Evolutionary conservation across 2,888 invertebrate genomes (phyloP), one percentile per base, ranked within the genome.

Genomic region (Eumerus sabulonum): DNA sequence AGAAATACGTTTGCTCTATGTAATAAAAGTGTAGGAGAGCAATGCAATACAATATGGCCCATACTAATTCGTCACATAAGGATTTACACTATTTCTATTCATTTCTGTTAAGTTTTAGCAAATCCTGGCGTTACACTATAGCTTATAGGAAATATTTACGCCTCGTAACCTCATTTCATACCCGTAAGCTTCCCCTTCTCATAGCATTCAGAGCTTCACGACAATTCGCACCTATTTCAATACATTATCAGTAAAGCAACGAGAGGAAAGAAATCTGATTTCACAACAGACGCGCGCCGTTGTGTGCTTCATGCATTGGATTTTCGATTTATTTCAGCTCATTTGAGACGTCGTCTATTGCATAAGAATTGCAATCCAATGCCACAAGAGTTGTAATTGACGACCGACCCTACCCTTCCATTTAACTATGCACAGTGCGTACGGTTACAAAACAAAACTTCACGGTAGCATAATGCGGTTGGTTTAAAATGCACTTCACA

Each of bases 391-490:
- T 7, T 45, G 51, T 19, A 64, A 19, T 56, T 7, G 27, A 54
- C 11, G 1, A 44, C 4, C 11, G 1, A 44, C 4, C 9, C 12
- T n/a, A 36, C 18, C 14, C 27, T 27, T 27, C 27, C 27, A 27
- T 7, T 59, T 70, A 27, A 42, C 5, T 54, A 76, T 76, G 57
- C 63, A 53, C 16, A 42, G 48, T 70, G 76, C 53, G 63, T 76
- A 40, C 1, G 18, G 14, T 53, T 63, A 35, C 53, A 12, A 44
- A 27, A 62, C 44, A 35, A 13, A 40, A 42, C 17, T 7, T 13
- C 16, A 27, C 48, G 16, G 11, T 3, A 45, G 14, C 3, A 42
- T 1, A 13, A 48, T 5, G 36, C 45, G 40, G 27, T 45, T 7
- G 38, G 11, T 16, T 53, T 47, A n/a, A 47, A 42, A 51, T 62